Conservation (phyloP, 2,797 vertebrate genomes). For the Heteromormyrus szaboi region DNA sequence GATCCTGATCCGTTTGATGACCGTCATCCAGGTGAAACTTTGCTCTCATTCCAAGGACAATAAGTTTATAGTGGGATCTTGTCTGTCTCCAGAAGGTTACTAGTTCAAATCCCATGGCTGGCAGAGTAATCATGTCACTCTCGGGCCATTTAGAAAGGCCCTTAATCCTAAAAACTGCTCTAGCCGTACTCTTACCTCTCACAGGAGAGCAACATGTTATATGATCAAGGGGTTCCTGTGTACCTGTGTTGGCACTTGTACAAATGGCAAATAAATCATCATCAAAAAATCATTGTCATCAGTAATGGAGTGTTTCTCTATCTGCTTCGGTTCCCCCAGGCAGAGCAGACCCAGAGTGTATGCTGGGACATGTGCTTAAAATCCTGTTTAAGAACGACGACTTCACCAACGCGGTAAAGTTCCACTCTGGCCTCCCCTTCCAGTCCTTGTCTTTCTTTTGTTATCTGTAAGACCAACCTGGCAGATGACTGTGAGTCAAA, state of each 20-base stretch:
- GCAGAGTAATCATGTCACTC: not conserved
- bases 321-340: slow-evolving; percentile 55
- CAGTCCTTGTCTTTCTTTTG: not conserved
- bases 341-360: slow-evolving; percentile 92
- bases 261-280: not conserved
- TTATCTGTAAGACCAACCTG: not conserved
- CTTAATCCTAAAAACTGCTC: not conserved
- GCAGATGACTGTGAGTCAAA: not conserved
- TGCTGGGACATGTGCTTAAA: slow-evolving; percentile 92
- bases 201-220: not conserved
- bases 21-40: slow-evolving; percentile 80
- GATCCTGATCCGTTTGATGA: slow-evolving; percentile 98
- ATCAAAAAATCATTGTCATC: not conserved
- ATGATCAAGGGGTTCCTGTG: not conserved
- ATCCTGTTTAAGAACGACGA: slow-evolving; percentile 99
- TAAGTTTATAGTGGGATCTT: not conserved
- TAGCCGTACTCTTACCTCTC: not conserved
- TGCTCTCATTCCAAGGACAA: not conserved
- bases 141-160: not conserved
- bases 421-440: not conserved
- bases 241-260: not conserved
- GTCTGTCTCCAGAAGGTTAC: not conserved
- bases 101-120: not conserved
- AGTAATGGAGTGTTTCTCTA: not conserved
- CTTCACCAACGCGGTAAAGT: slow-evolving; percentile 93